Percentiles rank a stretch among this genome's conserved stretches.
phyloP scores from a whole-genome alignment of 2,113 vertebrate species.

The Lamprologus ornatipinnis region DNA sequence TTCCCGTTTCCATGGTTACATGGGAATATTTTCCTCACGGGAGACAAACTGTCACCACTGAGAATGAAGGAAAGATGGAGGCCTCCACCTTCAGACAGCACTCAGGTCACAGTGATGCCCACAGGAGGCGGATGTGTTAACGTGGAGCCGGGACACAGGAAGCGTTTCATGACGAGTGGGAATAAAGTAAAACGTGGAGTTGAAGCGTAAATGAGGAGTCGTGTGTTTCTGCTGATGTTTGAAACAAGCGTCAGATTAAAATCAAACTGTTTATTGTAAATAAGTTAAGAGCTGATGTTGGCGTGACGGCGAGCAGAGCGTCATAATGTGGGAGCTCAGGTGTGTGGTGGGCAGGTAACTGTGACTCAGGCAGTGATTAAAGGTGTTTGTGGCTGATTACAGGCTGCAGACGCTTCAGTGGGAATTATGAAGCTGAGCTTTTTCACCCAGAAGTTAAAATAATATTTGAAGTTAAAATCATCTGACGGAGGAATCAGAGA shows the following conservation, averaged over 20 bases:
- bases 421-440: rapidly evolving
- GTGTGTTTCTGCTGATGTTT: background rate
- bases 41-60: background rate
- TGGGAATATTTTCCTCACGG: background rate
- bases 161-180: background rate
- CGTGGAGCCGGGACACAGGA: background rate
- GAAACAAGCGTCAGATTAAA: background rate
- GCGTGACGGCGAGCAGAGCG: background rate
- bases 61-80: rapidly evolving
- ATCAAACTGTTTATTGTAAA: rapidly evolving
- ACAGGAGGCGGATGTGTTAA: rapidly evolving
- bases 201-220: rapidly evolving
- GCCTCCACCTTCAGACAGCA: background rate
- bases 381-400: background rate
- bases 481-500: background rate
- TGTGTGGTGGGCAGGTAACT: background rate
- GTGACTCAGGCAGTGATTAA: background rate
- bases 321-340: background rate
- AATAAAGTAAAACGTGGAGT: background rate
- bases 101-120: background rate
- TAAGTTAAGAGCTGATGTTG: background rate
- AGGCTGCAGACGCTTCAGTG: background rate
- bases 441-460: background rate
- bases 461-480: background rate
- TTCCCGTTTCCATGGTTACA: background rate